Base-by-base conservation (phyloP, 1,140 invertebrate genomes). In the Listronotus oregonensis region DNA sequence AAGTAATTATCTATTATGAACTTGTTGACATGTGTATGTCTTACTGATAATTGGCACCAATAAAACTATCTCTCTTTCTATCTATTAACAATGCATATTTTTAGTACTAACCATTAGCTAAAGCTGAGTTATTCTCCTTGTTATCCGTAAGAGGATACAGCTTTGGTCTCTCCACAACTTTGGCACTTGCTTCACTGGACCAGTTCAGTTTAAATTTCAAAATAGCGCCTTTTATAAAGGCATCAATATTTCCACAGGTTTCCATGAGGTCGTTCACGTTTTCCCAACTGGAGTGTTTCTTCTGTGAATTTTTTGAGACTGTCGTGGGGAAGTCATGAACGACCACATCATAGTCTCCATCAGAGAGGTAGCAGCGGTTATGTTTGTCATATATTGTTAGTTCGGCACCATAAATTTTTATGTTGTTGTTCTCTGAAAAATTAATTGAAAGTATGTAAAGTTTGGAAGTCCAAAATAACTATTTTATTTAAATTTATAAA, bases 331-430 rank as follows among this genome's bases (percentile, higher is more conserved):
- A 82, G 75, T 93, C 90, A 71, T 92, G 88, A 59, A 96, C 77
- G 50, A 90, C 87, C 43, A 96, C 80, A 77, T 96, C 92, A 80
- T 97, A 97, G 77, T 96, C 91, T 1, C 94, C 94, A 73, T 95
- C 92, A 0, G 87, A 89, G 6, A 97, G 81, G 27, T 91, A 82
- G 76, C 93, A 96, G 7, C 90, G 85, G 75, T 90, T 93, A 68
- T 94, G 89, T 77, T 94, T 94, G 75, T 97, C 94, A 77, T 94
- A 96, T 15, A 97, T 87, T 44, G 93, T 89, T 14, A 97, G 80
- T 78, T 96, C 94, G 46, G 92, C 91, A 32, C 90, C 90, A 75
- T 89, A 94, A 4, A 90, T 77, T 75, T 90, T 86, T 61, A 86
- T 84, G 67, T 68, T 58, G n/a, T 63, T 51, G 32, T 18, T 46